These are phyloP conservation scores for Cynoglossus semilaevis DNA, from an alignment of 2,113 vertebrate genomes.

Conservation along the genomic window DNA sequence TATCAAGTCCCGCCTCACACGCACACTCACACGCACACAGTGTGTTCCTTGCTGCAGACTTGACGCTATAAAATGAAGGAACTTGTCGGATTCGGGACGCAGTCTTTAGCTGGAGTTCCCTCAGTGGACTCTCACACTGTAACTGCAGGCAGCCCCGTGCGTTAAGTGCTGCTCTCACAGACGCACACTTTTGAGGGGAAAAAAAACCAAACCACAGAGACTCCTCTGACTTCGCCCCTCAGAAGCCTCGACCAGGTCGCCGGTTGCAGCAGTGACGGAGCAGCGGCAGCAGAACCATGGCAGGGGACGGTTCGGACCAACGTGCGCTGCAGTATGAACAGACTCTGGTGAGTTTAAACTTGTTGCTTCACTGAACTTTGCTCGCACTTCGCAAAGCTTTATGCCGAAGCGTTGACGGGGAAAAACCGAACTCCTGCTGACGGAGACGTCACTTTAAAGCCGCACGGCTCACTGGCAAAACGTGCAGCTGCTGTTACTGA, in stretches of 20 bases:
- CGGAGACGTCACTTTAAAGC: neutral
- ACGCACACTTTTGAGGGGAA: neutral
- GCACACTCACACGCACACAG: conserved; percentile 19
- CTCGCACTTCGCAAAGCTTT: neutral
- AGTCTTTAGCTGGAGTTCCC: conserved; percentile 32
- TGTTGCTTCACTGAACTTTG: conserved; percentile 46
- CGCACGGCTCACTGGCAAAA: neutral
- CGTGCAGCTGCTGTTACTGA: neutral
- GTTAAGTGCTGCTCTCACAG: conserved; percentile 7
- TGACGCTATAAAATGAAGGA: conserved; percentile 70
- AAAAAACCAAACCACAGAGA: neutral
- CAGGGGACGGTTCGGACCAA: conserved; percentile 83
- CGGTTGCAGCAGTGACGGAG: conserved; percentile 11
- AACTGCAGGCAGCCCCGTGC: conserved; percentile 10
- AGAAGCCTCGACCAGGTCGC: conserved; percentile 3
- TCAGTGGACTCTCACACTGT: conserved; percentile 14
- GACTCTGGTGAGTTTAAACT: conserved; percentile 85
- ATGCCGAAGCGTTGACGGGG: too few species aligned
- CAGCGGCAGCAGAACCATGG: conserved; percentile 70
- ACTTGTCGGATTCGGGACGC: conserved; percentile 18
- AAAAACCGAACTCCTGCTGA: neutral
- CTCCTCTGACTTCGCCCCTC: neutral
- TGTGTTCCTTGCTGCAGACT: conserved; percentile 20
- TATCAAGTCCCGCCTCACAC: conserved; percentile 66
- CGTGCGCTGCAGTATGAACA: conserved; percentile 94